Evolutionary conservation across 2,888 invertebrate genomes (phyloP), one percentile per base, ranked within the genome.

Genomic region (Metallyticus violacea): DNA sequence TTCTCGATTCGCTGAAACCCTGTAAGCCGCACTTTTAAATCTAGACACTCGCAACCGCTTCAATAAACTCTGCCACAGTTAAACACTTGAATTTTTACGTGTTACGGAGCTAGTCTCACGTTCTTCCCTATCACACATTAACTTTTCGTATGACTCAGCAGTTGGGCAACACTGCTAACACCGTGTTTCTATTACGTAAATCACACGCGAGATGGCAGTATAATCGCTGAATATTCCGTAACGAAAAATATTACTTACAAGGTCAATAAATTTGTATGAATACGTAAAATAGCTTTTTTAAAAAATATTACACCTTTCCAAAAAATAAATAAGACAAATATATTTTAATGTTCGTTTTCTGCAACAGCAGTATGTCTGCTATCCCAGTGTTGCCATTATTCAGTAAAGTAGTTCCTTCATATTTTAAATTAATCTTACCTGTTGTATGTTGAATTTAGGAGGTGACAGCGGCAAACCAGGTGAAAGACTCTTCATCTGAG

Each of bases 401-500:
- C 26, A 62, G 22, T 62, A 86, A 86, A 80, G 82, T 86, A 87
- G 85, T 88, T 77, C 83, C 76, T 76, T 25, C 82, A 79, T 27
- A 79, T 27, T 29, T 26, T 79, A 81, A 40, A 79, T 22, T 62
- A 28, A 9, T 79, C 88, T 86, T 87, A 88, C 88, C 87, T 86
- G 86, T 28, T 81, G 84, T 29, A 83, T 29, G 76, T 77, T 84
- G 29, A 85, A 77, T 30, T 87, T 88, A 25, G 81, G 86, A 26
- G 87, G 85, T 28, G 88, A 87, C 26, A 86, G 77, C 77, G 88
- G 85, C n/a, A 86, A 86, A 26, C 88, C 93, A 0, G 94, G 94
- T 85, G 93, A 93, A 26, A 94, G 91, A 85, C 93, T 92, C 88
- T 92, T 90, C 94, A 94, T 94, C 25, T 90, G 92, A 0, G 93